These are phyloP conservation scores for Rhipidura dahli DNA, from an alignment of 2,113 vertebrate genomes.

Conservation along the genomic window DNA sequence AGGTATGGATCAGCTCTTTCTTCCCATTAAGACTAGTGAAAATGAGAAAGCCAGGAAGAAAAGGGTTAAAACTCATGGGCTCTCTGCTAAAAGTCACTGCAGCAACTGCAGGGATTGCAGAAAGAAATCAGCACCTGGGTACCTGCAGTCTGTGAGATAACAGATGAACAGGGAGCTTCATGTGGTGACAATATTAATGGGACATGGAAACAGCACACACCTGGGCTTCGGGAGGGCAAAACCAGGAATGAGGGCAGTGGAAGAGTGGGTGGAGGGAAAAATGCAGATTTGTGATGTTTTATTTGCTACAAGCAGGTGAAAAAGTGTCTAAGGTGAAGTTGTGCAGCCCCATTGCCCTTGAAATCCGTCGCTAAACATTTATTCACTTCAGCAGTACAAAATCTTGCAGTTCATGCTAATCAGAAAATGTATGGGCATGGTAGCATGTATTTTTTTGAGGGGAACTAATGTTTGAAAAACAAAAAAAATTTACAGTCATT, in stretches of 20 bases:
- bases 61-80: not conserved
- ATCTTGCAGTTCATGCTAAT: not conserved
- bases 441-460: not conserved
- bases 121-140: not conserved
- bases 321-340: not conserved
- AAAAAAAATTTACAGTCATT: not conserved
- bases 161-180: not conserved
- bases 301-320: not conserved
- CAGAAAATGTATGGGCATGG: not conserved
- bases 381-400: not conserved
- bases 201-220: not conserved
- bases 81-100: not conserved
- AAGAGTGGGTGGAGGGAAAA: not conserved
- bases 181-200: not conserved
- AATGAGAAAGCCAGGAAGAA: not conserved
- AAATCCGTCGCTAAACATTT: not conserved
- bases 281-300: not conserved
- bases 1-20: not conserved
- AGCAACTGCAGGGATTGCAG: not conserved
- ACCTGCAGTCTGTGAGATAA: not conserved
- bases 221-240: not conserved
- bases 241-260: not conserved
- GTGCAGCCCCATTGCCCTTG: not conserved
- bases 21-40: not conserved
- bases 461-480: not conserved